These are phyloP conservation scores for Calameuta pallipes DNA, from an alignment of 2,888 invertebrate species.

Conservation along the genomic window DNA sequence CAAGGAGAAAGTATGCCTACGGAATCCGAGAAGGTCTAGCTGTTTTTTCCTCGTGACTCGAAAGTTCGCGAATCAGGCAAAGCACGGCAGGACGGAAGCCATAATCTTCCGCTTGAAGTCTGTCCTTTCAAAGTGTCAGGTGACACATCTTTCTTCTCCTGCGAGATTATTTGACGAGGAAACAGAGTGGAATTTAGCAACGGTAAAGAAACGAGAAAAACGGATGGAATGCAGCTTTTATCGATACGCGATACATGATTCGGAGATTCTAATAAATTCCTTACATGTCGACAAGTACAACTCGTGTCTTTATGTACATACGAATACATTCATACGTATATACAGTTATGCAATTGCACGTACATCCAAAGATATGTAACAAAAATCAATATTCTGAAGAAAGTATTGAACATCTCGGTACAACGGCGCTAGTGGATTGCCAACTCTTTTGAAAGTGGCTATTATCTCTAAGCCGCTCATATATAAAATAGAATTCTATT, in stretches of 20 bases:
- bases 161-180: too few relatives aligned
- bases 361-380: constrained; percentile 40
- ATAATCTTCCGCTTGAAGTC: too few relatives aligned
- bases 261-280: neutral
- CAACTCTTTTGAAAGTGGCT: neutral
- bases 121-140: too few relatives aligned
- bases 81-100: too few relatives aligned
- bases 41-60: constrained; percentile 3
- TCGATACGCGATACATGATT: neutral
- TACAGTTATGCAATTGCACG: constrained; percentile 33
- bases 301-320: constrained; percentile 7
- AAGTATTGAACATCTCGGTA: constrained; percentile 39
- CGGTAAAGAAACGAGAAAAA: too few relatives aligned
- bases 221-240: too few relatives aligned
- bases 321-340: constrained; percentile 35
- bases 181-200: too few relatives aligned
- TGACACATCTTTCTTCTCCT: too few relatives aligned
- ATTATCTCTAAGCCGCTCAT: constrained; percentile 29
- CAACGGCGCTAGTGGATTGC: neutral
- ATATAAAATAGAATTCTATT: constrained; percentile 52
- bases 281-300: neutral
- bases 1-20: constrained; percentile 73
- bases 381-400: constrained; percentile 42
- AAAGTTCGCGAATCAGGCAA: neutral
- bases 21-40: constrained; percentile 62